Base-by-base conservation (phyloP, 2,797 vertebrate species). In the Gallinago solitaria region DNA sequence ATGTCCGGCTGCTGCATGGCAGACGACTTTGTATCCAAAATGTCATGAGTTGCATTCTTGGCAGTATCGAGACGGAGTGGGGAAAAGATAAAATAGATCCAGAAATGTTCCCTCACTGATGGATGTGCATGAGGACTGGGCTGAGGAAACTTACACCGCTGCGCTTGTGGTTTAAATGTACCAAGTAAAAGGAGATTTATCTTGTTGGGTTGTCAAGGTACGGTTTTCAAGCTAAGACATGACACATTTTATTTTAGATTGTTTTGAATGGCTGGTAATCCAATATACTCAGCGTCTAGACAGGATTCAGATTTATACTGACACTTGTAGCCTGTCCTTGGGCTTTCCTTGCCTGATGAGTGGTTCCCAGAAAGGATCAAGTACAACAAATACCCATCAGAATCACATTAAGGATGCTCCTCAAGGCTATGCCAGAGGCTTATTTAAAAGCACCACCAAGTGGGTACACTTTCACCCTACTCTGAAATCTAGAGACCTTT, bases 381-480 rank as follows among this genome's bases (percentile, higher is more conserved):
- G 14, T 64, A 28, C 37, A 30, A 23, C 16, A 28, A 27, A 9
- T 4, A 5, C 9, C 35, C 19, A 37, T 73, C 24, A 12, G 47
- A 37, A 25, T 83, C 13, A 5, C 27, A 47, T 56, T 27, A 25
- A 39, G 43, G 63, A 32, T 73, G 45, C 5, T 81, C 9, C 54
- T 2, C 3, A 30, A 54, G 16, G 13, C 15, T 32, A 0, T 30
- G 23, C 18, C 4, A 41, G n/a, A 6, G 15, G 16, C 16, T 5
- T 33, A 9, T 35, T 30, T 56, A 18, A 61, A 68, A 78, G 30
- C 45, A 45, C 24, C 53, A 16, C 27, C 9, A 35, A 57, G 18
- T 12, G 30, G 25, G 4, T 50, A 6, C 6, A 0, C 35, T 71
- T 76, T 30, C 5, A 18, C 43, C 11, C 8, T 21, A 0, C 24